These are phyloP conservation scores for Leptinotarsa undecemlineata DNA, from an alignment of 1,140 invertebrate genomes.

Conservation along the genomic window DNA sequence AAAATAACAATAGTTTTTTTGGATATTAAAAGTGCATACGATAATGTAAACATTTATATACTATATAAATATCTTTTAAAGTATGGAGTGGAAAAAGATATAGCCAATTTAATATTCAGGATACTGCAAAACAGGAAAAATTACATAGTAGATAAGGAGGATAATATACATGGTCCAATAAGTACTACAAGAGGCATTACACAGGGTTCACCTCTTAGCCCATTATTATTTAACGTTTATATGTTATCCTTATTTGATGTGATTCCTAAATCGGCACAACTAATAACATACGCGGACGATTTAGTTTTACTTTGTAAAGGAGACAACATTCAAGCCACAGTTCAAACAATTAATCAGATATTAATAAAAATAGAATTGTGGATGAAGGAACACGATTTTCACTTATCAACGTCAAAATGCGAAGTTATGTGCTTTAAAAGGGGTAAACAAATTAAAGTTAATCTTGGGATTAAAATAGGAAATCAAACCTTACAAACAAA, in stretches of 20 bases:
- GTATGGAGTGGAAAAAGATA: neutral
- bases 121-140: slow-evolving; percentile 2
- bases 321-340: neutral
- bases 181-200: neutral
- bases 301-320: slow-evolving; percentile 22
- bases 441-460: neutral
- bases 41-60: slow-evolving; percentile 13
- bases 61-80: slow-evolving; percentile 20
- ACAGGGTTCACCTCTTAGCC: slow-evolving; percentile 27
- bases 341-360: neutral
- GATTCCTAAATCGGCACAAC: neutral
- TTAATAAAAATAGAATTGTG: neutral
- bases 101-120: slow-evolving; percentile 12
- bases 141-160: slow-evolving; percentile 12
- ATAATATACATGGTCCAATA: neutral
- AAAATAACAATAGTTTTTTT: slow-evolving; percentile 14
- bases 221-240: slow-evolving; percentile 32
- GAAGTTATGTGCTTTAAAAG: slow-evolving; percentile 17
- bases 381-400: slow-evolving; percentile 8
- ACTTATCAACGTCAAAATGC: neutral
- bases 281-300: slow-evolving; percentile 34
- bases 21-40: slow-evolving; percentile 24
- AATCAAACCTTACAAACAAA: neutral
- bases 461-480: neutral
- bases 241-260: slow-evolving; percentile 16